Evolutionary conservation across 2,797 vertebrate genomes (phyloP).

Genomic region (Parotocinclus haroldoi): DNA sequence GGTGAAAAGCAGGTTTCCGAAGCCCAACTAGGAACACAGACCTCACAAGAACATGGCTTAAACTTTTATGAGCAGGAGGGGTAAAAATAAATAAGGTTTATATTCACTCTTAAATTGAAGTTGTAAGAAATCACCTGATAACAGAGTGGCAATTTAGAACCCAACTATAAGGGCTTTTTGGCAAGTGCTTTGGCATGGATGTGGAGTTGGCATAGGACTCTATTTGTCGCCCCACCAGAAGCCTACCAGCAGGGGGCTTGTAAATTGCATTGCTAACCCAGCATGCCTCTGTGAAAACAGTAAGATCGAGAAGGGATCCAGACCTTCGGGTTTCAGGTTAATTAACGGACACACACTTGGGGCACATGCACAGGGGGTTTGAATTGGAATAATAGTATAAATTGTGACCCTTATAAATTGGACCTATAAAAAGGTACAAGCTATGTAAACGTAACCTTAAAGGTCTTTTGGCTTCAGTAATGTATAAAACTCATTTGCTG

Average conservation of each 20-base stretch:
- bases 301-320: conserved; percentile 33
- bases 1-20: no score
- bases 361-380: no score
- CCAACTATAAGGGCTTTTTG: conserved; percentile 32
- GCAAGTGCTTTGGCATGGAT: conserved; percentile 34
- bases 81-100: not conserved
- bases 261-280: conserved; percentile 40
- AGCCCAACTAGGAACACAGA: no score
- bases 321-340: conserved; percentile 30
- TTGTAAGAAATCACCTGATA: not conserved
- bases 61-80: no score
- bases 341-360: conserved; percentile 5
- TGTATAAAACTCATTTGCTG: no score
- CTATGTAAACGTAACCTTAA: no score
- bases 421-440: no score
- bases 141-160: conserved; percentile 5
- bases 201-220: conserved; percentile 30
- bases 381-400: no score
- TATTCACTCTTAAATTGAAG: not conserved
- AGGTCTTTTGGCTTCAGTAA: no score
- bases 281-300: conserved; percentile 46
- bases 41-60: no score
- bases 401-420: no score
- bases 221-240: conserved; percentile 20
- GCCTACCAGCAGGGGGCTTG: conserved; percentile 28